A percentile compares a stretch with the other conserved stretches of the same genome.
phyloP scores from a whole-genome alignment of 2,113 vertebrate species.

The Phocoena sinus region DNA sequence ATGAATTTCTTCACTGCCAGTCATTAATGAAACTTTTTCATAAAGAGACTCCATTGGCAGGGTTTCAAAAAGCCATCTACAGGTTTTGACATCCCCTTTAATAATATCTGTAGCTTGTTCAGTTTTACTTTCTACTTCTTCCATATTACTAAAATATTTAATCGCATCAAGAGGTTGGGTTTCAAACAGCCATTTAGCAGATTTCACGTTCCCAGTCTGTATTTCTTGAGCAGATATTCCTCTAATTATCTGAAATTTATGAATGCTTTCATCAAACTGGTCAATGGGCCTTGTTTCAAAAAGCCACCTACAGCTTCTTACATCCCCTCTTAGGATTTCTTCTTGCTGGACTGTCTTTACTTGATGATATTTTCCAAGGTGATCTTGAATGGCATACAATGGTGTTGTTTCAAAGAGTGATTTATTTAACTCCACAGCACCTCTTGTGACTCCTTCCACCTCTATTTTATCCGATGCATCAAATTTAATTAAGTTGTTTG shows the following conservation, averaged over 20 bases:
- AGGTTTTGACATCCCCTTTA: slow-evolving; percentile 92
- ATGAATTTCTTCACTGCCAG: slow-evolving; percentile 79
- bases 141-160: slow-evolving; percentile 87
- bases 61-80: slow-evolving; percentile 94
- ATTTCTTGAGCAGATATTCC: slow-evolving; percentile 93
- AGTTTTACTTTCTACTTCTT: slow-evolving; percentile 82
- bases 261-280: slow-evolving; percentile 89
- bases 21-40: slow-evolving; percentile 82
- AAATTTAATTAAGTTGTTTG: slow-evolving; percentile 79
- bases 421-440: slow-evolving; percentile 89
- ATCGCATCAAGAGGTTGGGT: slow-evolving; percentile 93
- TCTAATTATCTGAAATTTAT: slow-evolving; percentile 90
- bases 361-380: slow-evolving; percentile 89
- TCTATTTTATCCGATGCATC: slow-evolving; percentile 86
- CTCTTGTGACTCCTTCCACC: slow-evolving; percentile 87
- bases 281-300: slow-evolving; percentile 94
- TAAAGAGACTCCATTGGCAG: slow-evolving; percentile 91
- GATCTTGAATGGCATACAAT: slow-evolving; percentile 92
- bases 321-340: slow-evolving; percentile 92
- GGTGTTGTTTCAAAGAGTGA: slow-evolving; percentile 89
- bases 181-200: slow-evolving; percentile 95
- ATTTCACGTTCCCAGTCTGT: slow-evolving; percentile 91
- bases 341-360: slow-evolving; percentile 91
- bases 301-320: slow-evolving; percentile 92
- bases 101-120: slow-evolving; percentile 78